Evolutionary conservation across 2,888 invertebrate genomes (phyloP).

Genomic region (Lycocerus yunnanus): DNA sequence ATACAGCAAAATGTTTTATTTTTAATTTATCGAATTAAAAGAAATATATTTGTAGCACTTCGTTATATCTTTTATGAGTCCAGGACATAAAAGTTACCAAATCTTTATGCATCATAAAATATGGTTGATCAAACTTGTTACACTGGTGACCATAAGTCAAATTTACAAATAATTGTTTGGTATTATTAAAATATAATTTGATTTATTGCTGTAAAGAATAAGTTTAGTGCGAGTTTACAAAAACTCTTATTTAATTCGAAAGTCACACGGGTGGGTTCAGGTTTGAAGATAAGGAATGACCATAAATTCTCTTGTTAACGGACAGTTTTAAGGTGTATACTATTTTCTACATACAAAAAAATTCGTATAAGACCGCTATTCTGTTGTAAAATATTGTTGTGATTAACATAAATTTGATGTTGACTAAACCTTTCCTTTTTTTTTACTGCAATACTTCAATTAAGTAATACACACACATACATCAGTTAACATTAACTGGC

Average conservation of each 20-base stretch:
- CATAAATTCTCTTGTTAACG: conserved; percentile 2
- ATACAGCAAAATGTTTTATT: neutral
- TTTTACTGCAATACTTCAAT: conserved; percentile 3
- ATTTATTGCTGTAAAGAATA: neutral
- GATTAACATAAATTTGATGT: conserved; percentile 15
- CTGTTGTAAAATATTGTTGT: conserved; percentile 15
- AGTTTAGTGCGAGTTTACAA: conserved; percentile 1
- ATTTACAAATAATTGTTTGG: neutral
- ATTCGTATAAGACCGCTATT: conserved; percentile 6
- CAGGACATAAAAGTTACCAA: neutral
- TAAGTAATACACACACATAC: neutral
- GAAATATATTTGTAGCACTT: too few relatives aligned
- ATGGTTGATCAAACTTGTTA: neutral
- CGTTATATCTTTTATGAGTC: neutral
- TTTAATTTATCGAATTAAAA: neutral
- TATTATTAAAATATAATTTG: neutral
- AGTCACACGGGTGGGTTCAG: conserved; percentile 4
- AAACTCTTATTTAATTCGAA: neutral
- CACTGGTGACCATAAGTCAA: neutral
- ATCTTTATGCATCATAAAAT: neutral
- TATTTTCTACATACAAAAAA: conserved; percentile 10
- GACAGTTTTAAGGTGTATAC: conserved; percentile 16
- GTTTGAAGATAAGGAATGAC: conserved; percentile 2
- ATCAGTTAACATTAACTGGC: neutral
- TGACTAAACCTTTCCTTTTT: neutral